Percentiles rank a stretch among this genome's conserved stretches.
Conservation (phyloP, 1,140 invertebrate genomes). For the Drosophila sulfurigaster region DNA sequence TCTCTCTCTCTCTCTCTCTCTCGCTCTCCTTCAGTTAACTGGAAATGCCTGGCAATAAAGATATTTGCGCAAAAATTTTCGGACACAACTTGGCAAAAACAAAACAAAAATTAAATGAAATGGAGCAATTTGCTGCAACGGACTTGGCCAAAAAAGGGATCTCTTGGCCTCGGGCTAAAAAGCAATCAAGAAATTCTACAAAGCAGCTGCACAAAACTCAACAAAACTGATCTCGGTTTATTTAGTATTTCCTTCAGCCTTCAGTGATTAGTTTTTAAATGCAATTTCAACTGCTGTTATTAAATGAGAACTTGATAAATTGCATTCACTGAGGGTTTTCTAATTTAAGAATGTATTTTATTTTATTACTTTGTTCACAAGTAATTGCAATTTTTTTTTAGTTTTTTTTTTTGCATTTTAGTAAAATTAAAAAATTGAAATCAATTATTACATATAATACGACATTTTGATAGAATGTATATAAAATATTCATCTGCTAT, state of each 20-base stretch:
- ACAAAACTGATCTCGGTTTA: neutral
- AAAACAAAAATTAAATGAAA: constrained; percentile 49
- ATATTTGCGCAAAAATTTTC: constrained; percentile 69
- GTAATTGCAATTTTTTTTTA: no score
- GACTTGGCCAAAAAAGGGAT: neutral
- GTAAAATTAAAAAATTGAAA: no score
- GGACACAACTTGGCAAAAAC: constrained; percentile 19
- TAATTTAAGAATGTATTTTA: no score
- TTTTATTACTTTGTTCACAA: no score
- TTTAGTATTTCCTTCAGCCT: neutral
- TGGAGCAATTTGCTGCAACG: constrained; percentile 68
- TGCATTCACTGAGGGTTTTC: no score
- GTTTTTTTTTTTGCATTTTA: no score
- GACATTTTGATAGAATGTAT: no score
- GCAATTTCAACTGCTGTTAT: neutral
- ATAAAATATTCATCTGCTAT: no score
- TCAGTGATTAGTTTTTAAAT: neutral
- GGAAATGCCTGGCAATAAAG: constrained; percentile 69
- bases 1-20: neutral
- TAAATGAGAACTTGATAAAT: no score
- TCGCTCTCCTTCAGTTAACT: constrained; percentile 33
- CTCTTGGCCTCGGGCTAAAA: constrained; percentile 8
- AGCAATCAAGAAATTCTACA: constrained; percentile 27
- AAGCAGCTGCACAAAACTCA: neutral
- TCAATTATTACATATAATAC: no score